Base-by-base conservation (phyloP, 2,888 invertebrate genomes). In the Dicranocentrus wangi region DNA sequence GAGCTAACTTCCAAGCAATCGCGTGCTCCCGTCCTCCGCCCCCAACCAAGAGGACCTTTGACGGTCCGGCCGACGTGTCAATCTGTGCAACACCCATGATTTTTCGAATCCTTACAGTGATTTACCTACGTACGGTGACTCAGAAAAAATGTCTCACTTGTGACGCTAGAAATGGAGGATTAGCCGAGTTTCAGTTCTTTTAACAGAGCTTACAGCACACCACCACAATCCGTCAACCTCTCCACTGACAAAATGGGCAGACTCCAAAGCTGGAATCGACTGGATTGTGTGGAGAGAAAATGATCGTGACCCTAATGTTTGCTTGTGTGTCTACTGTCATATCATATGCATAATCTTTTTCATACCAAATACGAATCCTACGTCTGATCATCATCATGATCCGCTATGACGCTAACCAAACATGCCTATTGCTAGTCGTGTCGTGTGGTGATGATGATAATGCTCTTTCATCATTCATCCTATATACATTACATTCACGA, bases 11-110 rank as follows among this genome's bases (percentile, higher is more conserved):
- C 97, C 97, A 98, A 87, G 94, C 94, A 87, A 99, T 91, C 2
- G 97, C 97, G 90, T 99, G 98, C 90, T 99, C 99, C 86, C 99
- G 92, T 1, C 97, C 98, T 47, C 99, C 99, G 88, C 93, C 91
- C 17, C 99, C 99, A 87, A 99, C 92, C 70, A 99, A 92, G 85
- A 96, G 89, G 83, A 96, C 91, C 87, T 92, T 91, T 70, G 91
- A 83, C 53, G 83, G 66, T 1, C 63, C 68, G 13, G 19, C 71
- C 1, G 13, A 39, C 5, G 39, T 17, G n/a, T 84, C 81, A 15
- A 82, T 68, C 58, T 72, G 71, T 10, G 81, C 42, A 55, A 69
- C 72, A 17, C 70, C 75, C 81, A 83, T 80, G 7, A 8, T 28
- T 15, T 47, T 10, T 10, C 47, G 47, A 15, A 47, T 47, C n/a